phyloP scores from a whole-genome alignment of 2,888 invertebrate species.

The Oscheius sp. region DNA sequence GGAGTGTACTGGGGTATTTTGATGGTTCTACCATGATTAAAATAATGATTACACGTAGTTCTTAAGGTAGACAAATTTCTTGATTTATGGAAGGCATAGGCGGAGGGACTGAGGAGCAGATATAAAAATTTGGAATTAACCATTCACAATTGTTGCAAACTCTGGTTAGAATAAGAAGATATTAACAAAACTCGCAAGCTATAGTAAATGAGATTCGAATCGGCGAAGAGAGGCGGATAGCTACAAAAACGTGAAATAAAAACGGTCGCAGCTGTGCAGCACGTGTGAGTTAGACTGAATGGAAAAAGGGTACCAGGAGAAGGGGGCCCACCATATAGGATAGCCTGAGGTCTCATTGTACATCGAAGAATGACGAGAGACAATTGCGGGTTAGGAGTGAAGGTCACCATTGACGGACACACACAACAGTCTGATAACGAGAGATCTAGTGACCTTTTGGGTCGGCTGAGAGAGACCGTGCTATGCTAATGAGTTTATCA shows the following conservation, averaged over 20 bases:
- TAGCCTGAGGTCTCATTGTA: no score
- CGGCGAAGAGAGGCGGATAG: background rate
- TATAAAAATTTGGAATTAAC: no score
- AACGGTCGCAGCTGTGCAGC: constrained; percentile 24
- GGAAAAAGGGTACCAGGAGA: background rate
- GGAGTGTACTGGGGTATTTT: no score
- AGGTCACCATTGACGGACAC: constrained; percentile 6
- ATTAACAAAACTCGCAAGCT: no score
- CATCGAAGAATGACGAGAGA: background rate
- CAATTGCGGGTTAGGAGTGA: constrained; percentile 25
- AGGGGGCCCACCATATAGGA: background rate
- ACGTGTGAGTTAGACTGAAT: background rate
- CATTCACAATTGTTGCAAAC: no score
- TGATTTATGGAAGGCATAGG: no score
- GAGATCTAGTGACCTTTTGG: constrained; percentile 24
- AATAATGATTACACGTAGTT: no score
- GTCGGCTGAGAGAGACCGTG: background rate
- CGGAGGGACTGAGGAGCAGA: no score
- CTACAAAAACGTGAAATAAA: background rate
- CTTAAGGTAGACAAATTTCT: no score
- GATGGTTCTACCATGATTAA: no score
- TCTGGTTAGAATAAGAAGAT: no score
- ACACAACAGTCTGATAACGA: constrained; percentile 11
- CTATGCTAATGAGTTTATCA: constrained; percentile 24
- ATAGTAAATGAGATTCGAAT: constrained; percentile 8